A percentile compares a stretch with the other conserved stretches of the same genome.
Evolutionary conservation across 2,113 vertebrate genomes (phyloP).

Genomic region (Pachypanchax playfairii): DNA sequence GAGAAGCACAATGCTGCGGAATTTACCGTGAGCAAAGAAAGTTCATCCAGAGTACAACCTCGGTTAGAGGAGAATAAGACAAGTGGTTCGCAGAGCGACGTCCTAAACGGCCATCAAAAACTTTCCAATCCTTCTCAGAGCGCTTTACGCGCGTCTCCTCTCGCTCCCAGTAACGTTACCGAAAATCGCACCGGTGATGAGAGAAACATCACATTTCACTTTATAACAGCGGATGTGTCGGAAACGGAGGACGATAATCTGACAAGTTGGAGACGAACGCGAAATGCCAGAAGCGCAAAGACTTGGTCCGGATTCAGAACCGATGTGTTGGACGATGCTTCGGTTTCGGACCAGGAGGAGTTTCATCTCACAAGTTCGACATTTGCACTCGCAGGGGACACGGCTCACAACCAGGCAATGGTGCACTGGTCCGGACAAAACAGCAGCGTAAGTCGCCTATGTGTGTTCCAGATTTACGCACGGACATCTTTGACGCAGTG

Average conservation of each 20-base stretch:
- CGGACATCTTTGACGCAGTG: conserved; percentile 67
- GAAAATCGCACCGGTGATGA: conserved; percentile 10
- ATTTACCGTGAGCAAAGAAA: conserved; percentile 53
- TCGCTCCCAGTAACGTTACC: not conserved
- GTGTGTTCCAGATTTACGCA: conserved; percentile 54
- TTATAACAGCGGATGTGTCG: conserved; percentile 7
- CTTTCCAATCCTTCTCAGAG: conserved; percentile 44
- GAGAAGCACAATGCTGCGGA: conserved; percentile 30
- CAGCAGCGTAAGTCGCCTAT: conserved; percentile 86
- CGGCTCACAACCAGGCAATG: conserved; percentile 82
- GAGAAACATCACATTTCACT: not conserved
- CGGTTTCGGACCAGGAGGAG: conserved; percentile 81
- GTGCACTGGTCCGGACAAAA: conserved; percentile 92
- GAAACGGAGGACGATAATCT: conserved; percentile 24
- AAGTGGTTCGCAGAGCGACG: conserved; percentile 29
- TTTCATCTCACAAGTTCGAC: conserved; percentile 84
- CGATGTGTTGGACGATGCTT: conserved; percentile 62
- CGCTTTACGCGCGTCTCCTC: conserved; percentile 1
- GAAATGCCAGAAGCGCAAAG: conserved; percentile 63
- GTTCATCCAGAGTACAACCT: conserved; percentile 54
- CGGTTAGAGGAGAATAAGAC: conserved; percentile 8
- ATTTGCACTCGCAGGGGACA: conserved; percentile 86
- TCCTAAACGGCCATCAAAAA: conserved; percentile 31
- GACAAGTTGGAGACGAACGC: conserved; percentile 39
- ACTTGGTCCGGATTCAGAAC: conserved; percentile 67